A percentile compares a stretch with the other conserved stretches of the same genome.
Evolutionary conservation across 1,140 invertebrate species (phyloP).

Genomic region (Zophobas atratus): DNA sequence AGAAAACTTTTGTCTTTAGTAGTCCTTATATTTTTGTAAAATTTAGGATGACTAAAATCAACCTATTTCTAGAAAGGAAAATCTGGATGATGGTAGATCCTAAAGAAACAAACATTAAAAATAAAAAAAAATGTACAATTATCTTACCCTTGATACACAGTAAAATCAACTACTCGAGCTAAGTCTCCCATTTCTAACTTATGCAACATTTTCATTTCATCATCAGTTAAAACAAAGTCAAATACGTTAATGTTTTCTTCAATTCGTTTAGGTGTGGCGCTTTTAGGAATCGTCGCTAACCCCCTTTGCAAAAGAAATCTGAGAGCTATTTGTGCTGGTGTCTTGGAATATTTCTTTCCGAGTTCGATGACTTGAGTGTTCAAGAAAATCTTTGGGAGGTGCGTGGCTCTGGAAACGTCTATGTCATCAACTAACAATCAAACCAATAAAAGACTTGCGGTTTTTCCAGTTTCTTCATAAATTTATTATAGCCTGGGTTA

Average conservation of each 20-base stretch:
- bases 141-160: conserved; percentile 31
- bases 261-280: conserved; percentile 71
- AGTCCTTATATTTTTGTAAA: no score
- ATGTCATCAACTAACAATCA: not conserved
- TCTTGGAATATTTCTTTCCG: conserved; percentile 72
- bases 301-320: conserved; percentile 72
- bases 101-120: no score
- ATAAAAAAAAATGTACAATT: no score
- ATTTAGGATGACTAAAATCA: no score
- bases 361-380: conserved; percentile 45
- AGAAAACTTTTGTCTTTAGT: no score
- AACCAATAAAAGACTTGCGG: not conserved
- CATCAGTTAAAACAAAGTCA: conserved; percentile 65
- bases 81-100: no score
- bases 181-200: conserved; percentile 51
- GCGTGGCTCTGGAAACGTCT: not conserved
- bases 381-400: conserved; percentile 44
- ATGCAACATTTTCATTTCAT: conserved; percentile 66
- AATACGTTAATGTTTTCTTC: conserved; percentile 73
- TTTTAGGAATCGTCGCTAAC: conserved; percentile 77
- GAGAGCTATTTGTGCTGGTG: conserved; percentile 76
- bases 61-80: no score
- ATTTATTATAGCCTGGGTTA: conserved; percentile 74
- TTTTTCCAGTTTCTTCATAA: conserved; percentile 60
- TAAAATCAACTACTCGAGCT: conserved; percentile 37